phyloP scores from a whole-genome alignment of 2,797 vertebrate genomes.

The Coilia nasus region DNA sequence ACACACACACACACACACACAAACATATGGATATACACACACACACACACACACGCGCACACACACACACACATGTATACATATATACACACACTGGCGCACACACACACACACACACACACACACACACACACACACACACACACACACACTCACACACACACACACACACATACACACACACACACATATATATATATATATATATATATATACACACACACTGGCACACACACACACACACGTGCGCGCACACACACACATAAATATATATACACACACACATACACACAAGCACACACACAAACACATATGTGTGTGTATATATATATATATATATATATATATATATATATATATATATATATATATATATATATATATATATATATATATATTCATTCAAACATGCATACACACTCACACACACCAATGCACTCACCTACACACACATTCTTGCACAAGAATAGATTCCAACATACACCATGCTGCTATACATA shows the following conservation, averaged over 20 bases:
- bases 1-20: background rate
- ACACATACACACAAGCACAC: background rate
- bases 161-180: conserved; percentile 1
- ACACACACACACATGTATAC: background rate
- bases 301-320: background rate
- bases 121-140: background rate
- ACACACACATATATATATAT: background rate
- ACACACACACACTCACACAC: background rate
- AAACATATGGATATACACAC: background rate
- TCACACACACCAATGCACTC: too few species aligned
- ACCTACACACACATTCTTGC: too few species aligned
- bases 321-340: too few species aligned
- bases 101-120: conserved; percentile 1
- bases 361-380: too few species aligned
- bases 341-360: too few species aligned
- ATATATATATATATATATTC: too few species aligned
- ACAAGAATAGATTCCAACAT: too few species aligned
- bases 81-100: too few species aligned
- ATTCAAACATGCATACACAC: too few species aligned
- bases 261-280: background rate
- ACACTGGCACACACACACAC: background rate
- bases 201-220: background rate
- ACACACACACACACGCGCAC: background rate
- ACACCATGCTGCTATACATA: too few species aligned
- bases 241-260: background rate